Evolutionary conservation across 1,140 invertebrate species (phyloP), one percentile per base, ranked within the genome.

Genomic region (Asbolus verrucosus): DNA sequence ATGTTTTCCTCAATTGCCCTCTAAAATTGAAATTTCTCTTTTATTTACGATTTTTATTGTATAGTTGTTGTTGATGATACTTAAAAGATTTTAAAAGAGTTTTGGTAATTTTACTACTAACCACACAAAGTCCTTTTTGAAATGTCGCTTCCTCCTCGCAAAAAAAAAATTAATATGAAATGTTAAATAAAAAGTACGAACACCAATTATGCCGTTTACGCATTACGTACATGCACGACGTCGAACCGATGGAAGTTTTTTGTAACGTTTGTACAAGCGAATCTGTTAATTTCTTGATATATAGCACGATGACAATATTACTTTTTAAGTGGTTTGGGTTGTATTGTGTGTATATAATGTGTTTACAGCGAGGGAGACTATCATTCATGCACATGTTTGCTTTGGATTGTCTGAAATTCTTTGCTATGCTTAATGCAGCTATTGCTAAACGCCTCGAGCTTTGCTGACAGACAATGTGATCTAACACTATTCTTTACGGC

Each of bases 31-130:
- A 36, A 39, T 31, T 30, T 36, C 69, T 65, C 46, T 61, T 74
- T 73, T 61, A 59, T 61, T 74, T 65, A n/a, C 36, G 6, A 67
- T 63, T 72, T 71, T 75, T 70, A 73, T 73, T 77, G 67, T 78
- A 77, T 73, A 71, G 70, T 78, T 77, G 77, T 78, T 78, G 76
- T 78, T 77, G 77, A 76, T 76, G 75, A 76, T 76, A 72, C 69
- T 71, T 69, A 65, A 66, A 68, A 65, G 30, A 65, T 73, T 69
- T 68, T 27, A 30, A 68, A 61, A 54, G 33, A 41, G n/a, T 72
- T 27, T 67, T 69, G 39, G 43, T 31, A 60, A 70, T 65, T 69
- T 63, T 14, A 11, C 30, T 13, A 39, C 30, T 69, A 62, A 19
- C 15, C 43, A 59, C 46, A 67, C 46, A 60, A 30, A 60, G 41